phyloP scores from a whole-genome alignment of 2,797 vertebrate species.

The Diceros bicornis region DNA sequence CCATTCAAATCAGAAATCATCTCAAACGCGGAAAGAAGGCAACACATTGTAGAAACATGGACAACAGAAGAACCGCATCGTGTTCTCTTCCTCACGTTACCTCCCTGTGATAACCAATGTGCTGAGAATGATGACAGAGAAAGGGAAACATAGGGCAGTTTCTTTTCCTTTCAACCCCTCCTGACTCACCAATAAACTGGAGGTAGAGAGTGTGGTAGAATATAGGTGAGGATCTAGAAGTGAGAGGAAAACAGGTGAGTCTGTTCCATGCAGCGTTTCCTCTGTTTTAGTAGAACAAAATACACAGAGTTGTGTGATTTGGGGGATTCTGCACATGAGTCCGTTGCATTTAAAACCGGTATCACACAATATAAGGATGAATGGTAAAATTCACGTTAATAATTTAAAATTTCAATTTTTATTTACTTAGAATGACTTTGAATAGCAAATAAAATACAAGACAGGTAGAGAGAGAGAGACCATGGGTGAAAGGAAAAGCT shows the following conservation, averaged over 20 bases:
- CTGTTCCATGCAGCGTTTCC: rapidly evolving
- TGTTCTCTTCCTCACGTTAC: rapidly evolving
- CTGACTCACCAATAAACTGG: rapidly evolving
- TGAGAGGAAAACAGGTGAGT: rapidly evolving
- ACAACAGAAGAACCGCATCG: rapidly evolving
- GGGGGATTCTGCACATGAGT: rapidly evolving
- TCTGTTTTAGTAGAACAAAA: neutral
- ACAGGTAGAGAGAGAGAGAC: neutral
- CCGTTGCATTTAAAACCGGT: rapidly evolving
- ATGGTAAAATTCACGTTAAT: too few species aligned
- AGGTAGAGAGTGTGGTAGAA: rapidly evolving
- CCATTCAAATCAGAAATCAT: rapidly evolving
- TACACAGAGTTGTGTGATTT: rapidly evolving
- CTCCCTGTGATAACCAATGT: too few species aligned
- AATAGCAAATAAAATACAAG: neutral
- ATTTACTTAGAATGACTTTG: neutral
- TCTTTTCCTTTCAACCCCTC: neutral
- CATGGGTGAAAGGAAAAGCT: neutral
- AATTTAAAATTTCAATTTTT: neutral
- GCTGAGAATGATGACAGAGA: neutral
- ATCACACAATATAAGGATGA: rapidly evolving
- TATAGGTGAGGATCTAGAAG: rapidly evolving
- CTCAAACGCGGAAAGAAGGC: neutral
- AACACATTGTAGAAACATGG: rapidly evolving
- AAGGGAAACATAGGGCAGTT: neutral